Percentiles rank a stretch among this genome's conserved stretches.
These are phyloP conservation scores for Malacosoma neustria DNA, from an alignment of 2,888 invertebrate genomes.

Conservation along the genomic window DNA sequence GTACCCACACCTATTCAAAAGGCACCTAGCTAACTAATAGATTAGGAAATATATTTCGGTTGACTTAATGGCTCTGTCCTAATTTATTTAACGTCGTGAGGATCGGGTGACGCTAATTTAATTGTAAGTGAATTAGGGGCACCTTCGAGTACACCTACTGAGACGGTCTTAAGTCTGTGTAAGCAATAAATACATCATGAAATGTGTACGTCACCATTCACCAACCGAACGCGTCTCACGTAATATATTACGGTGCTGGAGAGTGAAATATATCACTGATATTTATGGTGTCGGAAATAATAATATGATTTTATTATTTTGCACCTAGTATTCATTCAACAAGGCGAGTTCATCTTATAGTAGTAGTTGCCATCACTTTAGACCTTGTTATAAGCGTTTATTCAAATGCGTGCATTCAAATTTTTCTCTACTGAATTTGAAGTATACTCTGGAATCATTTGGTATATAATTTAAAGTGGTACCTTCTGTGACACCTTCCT, in stretches of 20 bases:
- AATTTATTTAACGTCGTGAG: constrained; percentile 54
- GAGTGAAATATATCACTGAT: constrained; percentile 43
- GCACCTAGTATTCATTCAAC: no score
- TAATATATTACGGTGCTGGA: constrained; percentile 39
- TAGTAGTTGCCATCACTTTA: no score
- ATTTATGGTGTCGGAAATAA: constrained; percentile 28
- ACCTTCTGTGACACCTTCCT: no score
- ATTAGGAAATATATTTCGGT: constrained; percentile 43
- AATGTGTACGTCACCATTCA: constrained; percentile 28
- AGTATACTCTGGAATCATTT: no score
- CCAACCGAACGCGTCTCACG: constrained; percentile 34
- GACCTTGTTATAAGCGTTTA: no score
- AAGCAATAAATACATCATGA: constrained; percentile 52
- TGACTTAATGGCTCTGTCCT: constrained; percentile 46
- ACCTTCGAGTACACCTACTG: constrained; percentile 44
- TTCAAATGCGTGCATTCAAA: no score
- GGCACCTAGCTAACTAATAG: constrained; percentile 31
- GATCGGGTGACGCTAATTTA: constrained; percentile 55
- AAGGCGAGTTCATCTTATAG: no score
- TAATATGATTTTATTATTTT: neutral
- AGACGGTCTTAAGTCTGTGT: constrained; percentile 25
- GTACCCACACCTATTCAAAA: constrained; percentile 21
- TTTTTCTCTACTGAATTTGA: no score
- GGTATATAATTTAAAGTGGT: no score
- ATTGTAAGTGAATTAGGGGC: constrained; percentile 55